phyloP scores from a whole-genome alignment of 2,797 vertebrate genomes.

The Spinus pinus region DNA sequence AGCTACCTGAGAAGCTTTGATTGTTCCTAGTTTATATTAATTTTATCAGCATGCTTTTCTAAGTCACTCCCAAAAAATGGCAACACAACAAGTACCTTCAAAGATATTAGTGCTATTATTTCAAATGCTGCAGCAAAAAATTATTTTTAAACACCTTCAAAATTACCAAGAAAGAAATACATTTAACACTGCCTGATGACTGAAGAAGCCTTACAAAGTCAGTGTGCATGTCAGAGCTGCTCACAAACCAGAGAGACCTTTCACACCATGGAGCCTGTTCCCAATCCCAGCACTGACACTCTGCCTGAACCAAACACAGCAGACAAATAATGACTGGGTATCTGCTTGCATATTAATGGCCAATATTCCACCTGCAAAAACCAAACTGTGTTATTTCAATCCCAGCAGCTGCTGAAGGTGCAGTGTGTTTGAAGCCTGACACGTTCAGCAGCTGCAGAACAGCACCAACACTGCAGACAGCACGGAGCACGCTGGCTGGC shows the following conservation, averaged over 20 bases:
- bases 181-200: constrained; percentile 35
- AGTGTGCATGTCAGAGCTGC: constrained; percentile 6
- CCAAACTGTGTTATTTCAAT: background rate
- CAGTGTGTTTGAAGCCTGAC: background rate
- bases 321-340: constrained; percentile 57
- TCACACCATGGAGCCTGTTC: constrained; percentile 46
- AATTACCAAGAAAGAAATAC: background rate
- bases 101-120: background rate
- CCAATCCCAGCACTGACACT: constrained; percentile 39
- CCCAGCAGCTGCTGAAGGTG: background rate
- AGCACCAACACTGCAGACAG: background rate
- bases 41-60: background rate
- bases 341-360: constrained; percentile 64
- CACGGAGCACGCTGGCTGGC: background rate
- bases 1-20: background rate
- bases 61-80: background rate
- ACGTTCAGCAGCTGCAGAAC: constrained; percentile 12
- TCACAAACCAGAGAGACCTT: constrained; percentile 34
- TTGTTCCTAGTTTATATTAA: background rate
- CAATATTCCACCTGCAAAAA: background rate
- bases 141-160: constrained; percentile 12
- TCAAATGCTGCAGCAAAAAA: background rate
- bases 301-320: constrained; percentile 57
- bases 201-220: constrained; percentile 19
- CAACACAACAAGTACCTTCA: background rate